Conservation (phyloP, 23 tunicate genomes). For the Phallusia fumigata region DNA sequence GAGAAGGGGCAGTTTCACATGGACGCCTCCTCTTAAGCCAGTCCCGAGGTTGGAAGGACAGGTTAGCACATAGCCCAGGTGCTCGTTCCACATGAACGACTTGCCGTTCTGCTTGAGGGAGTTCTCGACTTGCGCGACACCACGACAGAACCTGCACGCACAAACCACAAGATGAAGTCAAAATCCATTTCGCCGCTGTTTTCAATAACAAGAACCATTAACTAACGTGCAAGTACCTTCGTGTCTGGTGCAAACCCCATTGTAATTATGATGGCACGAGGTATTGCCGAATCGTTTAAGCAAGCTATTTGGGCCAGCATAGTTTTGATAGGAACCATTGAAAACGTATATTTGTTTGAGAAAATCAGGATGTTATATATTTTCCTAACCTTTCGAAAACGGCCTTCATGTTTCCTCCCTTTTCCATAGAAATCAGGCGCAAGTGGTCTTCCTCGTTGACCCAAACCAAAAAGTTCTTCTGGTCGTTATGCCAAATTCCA, state of each 20-base stretch:
- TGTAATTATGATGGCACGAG: no score
- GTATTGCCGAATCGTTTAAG: no score
- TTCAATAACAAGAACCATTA: no score
- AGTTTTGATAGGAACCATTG: no score
- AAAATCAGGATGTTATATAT: no score
- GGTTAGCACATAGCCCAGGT: constrained; percentile 84
- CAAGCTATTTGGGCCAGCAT: no score
- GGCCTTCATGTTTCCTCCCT: constrained; percentile 75
- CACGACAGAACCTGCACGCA: constrained; percentile 55
- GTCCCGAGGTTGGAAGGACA: constrained; percentile 94
- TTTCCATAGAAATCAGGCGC: constrained; percentile 82
- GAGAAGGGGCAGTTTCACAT: constrained; percentile 66
- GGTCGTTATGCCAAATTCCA: constrained; percentile 80
- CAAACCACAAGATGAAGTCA: no score
- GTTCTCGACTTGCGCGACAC: constrained; percentile 42
- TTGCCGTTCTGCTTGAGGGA: constrained; percentile 46
- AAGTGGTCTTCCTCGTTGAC: constrained; percentile 85
- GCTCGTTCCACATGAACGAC: constrained; percentile 89
- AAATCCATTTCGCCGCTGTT: no score
- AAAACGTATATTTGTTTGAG: no score
- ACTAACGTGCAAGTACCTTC: no score
- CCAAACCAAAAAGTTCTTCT: constrained; percentile 86
- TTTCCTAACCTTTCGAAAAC: constrained; percentile 61
- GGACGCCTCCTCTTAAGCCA: constrained; percentile 85
- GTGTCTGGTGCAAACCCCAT: no score